Percentiles rank a stretch among this genome's conserved stretches.
Evolutionary conservation across 1,140 invertebrate genomes (phyloP).

Genomic region (Ips nitidus): DNA sequence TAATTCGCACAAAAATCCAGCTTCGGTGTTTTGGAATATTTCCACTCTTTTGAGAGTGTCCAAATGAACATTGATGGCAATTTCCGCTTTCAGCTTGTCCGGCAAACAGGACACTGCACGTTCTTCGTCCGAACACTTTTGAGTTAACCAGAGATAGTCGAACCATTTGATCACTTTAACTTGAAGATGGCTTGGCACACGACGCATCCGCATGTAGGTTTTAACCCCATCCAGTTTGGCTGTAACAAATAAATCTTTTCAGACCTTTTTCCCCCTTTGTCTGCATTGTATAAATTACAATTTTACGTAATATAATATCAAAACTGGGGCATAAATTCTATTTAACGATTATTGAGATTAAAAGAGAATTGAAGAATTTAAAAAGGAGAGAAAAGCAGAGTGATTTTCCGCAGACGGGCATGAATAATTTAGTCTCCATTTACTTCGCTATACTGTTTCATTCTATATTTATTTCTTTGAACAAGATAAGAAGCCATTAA

Average conservation of each 20-base stretch:
- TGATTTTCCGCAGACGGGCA: not conserved
- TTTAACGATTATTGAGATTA: no score
- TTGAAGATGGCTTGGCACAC: constrained; percentile 92
- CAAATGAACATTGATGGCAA: constrained; percentile 97
- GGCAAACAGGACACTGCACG: constrained; percentile 92
- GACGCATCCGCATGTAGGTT: constrained; percentile 96
- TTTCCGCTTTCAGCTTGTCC: constrained; percentile 97
- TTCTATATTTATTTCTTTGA: not conserved
- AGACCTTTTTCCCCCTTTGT: no score
- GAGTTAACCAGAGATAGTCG: constrained; percentile 97
- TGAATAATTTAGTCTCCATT: constrained; percentile 10
- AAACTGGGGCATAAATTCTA: no score
- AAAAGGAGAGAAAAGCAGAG: not conserved
- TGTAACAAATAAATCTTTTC: constrained; percentile 58
- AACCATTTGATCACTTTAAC: constrained; percentile 99
- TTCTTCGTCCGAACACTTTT: constrained; percentile 98
- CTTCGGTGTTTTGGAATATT: constrained; percentile 99
- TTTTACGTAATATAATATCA: no score
- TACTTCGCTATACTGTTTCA: not conserved
- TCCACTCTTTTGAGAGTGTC: constrained; percentile 97
- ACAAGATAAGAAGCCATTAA: constrained; percentile 5
- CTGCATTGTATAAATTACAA: no score
- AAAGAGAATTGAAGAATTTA: not conserved
- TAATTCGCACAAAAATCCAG: constrained; percentile 96
- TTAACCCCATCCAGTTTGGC: constrained; percentile 97